Conservation (phyloP, 2,113 vertebrate genomes). For the Embiotoca jacksoni region DNA sequence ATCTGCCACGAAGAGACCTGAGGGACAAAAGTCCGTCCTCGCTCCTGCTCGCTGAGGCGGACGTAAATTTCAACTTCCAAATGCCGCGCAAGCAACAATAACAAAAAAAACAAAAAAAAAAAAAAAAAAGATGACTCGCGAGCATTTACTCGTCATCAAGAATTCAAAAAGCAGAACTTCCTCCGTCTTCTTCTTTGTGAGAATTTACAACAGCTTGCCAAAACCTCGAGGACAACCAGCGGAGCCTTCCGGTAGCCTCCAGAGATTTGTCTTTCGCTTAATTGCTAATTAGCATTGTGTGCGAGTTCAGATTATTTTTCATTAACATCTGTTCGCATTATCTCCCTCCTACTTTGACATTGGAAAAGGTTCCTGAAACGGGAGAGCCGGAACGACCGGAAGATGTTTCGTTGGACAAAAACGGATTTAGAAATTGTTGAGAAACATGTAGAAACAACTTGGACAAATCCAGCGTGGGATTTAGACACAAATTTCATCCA, state of each 20-base stretch:
- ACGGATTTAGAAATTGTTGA: background rate
- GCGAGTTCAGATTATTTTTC: conserved; percentile 22
- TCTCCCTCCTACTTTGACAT: background rate
- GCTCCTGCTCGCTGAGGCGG: background rate
- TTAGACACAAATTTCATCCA: conserved; percentile 4
- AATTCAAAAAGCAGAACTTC: background rate
- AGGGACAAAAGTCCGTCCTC: background rate
- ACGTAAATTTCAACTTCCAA: conserved; percentile 5
- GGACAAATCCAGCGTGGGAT: background rate
- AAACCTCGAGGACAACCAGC: conserved; percentile 10
- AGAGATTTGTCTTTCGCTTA: conserved; percentile 30
- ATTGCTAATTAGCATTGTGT: conserved; percentile 55
- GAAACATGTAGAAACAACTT: background rate
- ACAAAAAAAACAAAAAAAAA: too few species aligned
- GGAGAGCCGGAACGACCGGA: background rate
- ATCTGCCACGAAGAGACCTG: too few species aligned
- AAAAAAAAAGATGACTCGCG: background rate
- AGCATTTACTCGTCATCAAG: background rate
- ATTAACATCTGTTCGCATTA: conserved; percentile 48
- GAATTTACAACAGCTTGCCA: conserved; percentile 3
- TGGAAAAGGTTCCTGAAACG: conserved; percentile 5
- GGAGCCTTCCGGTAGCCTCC: background rate
- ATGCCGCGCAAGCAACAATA: background rate
- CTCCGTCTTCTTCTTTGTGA: background rate
- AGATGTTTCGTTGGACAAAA: background rate